Percentiles rank a stretch among this genome's conserved stretches.
These are phyloP conservation scores for Andrena dorsata DNA, from an alignment of 2,888 invertebrate genomes.

Conservation along the genomic window DNA sequence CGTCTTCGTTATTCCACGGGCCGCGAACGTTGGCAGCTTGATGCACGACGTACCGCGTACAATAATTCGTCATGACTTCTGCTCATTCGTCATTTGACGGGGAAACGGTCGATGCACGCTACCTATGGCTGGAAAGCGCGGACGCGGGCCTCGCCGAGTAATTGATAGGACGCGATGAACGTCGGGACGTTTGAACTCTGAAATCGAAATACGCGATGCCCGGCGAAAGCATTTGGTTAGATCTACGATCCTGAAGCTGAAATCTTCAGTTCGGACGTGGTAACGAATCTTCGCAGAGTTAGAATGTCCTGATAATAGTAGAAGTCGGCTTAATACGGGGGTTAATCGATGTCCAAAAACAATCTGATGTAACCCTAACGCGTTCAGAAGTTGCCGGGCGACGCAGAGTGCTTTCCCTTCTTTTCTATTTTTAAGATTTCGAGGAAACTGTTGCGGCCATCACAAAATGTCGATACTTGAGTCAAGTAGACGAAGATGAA, in stretches of 20 bases:
- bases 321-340: background rate
- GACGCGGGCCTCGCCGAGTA: conserved; percentile 27
- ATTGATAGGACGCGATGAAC: conserved; percentile 41
- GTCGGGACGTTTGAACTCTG: background rate
- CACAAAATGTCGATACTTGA: conserved; percentile 77
- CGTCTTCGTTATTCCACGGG: conserved; percentile 65
- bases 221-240: background rate
- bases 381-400: background rate
- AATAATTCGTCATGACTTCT: conserved; percentile 76
- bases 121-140: conserved; percentile 53
- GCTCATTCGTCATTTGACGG: conserved; percentile 71
- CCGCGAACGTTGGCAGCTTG: conserved; percentile 71
- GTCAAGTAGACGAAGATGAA: conserved; percentile 82
- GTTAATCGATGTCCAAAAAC: background rate
- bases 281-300: background rate
- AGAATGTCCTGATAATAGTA: background rate
- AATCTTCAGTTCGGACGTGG: background rate
- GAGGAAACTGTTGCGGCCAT: conserved; percentile 45
- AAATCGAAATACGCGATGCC: background rate
- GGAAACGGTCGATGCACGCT: conserved; percentile 65
- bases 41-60: conserved; percentile 69
- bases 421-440: background rate
- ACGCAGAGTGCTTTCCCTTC: background rate
- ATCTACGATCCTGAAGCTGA: background rate
- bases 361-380: background rate